These are phyloP conservation scores for Miichthys miiuy DNA, from an alignment of 2,797 vertebrate species.

Conservation along the genomic window DNA sequence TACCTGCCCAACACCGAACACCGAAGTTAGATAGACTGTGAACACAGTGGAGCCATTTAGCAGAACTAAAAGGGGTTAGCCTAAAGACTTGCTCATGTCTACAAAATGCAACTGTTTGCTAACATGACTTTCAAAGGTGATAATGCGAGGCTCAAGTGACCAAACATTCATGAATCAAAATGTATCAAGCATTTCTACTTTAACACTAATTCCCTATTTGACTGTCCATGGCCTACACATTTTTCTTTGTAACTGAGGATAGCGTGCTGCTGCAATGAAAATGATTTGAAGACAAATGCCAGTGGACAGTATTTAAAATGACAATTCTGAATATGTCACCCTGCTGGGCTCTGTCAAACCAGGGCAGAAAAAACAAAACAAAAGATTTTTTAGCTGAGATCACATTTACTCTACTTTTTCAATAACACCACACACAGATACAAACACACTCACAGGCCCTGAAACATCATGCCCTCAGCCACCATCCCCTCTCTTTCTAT, in stretches of 20 bases:
- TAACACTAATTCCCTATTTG: neutral
- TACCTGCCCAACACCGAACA: neutral
- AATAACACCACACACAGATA: constrained; percentile 23
- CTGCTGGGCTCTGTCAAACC: constrained; percentile 48
- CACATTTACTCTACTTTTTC: constrained; percentile 50
- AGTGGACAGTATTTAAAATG: constrained; percentile 29
- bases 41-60: neutral
- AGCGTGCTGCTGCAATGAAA: constrained; percentile 28
- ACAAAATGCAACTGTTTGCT: neutral
- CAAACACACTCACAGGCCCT: constrained; percentile 48
- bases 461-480: constrained; percentile 68
- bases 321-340: constrained; percentile 40
- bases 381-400: constrained; percentile 33
- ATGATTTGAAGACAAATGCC: constrained; percentile 38
- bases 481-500: constrained; percentile 71
- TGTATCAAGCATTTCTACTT: neutral
- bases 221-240: neutral
- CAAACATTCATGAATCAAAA: neutral
- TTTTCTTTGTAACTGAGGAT: neutral
- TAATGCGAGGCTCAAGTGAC: neutral
- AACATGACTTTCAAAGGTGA: neutral
- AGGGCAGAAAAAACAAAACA: constrained; percentile 19
- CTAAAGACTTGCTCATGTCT: neutral
- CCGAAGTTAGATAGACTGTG: neutral
- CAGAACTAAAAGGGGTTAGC: no score